Percentiles rank a stretch among this genome's conserved stretches.
Evolutionary conservation across 2,113 vertebrate genomes (phyloP).

Genomic region (Sylvilagus bachmani): DNA sequence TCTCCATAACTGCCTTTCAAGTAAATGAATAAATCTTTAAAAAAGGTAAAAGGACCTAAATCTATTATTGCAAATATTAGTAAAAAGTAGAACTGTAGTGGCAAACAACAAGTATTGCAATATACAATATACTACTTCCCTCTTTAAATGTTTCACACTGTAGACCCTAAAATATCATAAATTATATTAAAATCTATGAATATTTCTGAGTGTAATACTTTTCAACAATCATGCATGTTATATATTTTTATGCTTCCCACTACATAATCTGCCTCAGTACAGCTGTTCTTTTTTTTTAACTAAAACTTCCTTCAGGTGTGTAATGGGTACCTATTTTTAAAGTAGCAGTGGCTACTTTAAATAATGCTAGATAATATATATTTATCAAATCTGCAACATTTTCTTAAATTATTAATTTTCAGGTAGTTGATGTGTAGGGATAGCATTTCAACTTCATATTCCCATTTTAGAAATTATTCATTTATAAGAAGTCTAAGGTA

Average conservation of each 20-base stretch:
- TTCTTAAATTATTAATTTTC: neutral
- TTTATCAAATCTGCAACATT: neutral
- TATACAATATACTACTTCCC: neutral
- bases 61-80: constrained; percentile 1
- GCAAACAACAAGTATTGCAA: neutral
- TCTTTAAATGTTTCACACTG: neutral
- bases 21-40: too few relatives aligned
- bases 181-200: neutral
- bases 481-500: too few relatives aligned
- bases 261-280: constrained; percentile 13
- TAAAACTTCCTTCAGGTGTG: neutral
- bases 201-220: neutral
- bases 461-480: neutral
- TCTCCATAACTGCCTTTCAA: too few relatives aligned
- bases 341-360: neutral
- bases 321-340: neutral
- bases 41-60: neutral
- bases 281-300: neutral
- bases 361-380: constrained; percentile 10
- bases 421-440: neutral
- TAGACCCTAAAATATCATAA: constrained; percentile 6
- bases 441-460: neutral
- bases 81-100: neutral
- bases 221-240: neutral
- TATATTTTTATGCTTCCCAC: neutral